A percentile compares a stretch with the other conserved stretches of the same genome.
These are phyloP conservation scores for Athalia rosae DNA, from an alignment of 2,888 invertebrate species.

Conservation along the genomic window DNA sequence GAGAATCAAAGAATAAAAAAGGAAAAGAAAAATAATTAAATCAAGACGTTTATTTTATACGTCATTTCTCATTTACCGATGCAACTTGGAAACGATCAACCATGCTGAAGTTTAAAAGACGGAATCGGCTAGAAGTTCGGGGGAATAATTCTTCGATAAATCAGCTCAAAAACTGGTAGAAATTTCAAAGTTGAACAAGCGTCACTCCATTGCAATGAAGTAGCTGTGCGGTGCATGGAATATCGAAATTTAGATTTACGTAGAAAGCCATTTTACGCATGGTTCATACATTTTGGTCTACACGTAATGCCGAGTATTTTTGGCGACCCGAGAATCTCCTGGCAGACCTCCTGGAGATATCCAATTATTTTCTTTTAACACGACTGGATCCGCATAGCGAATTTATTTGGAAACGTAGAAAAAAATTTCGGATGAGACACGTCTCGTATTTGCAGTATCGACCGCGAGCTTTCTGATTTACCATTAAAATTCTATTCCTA, in stretches of 20 bases:
- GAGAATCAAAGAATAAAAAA: no score
- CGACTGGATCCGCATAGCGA: constrained; percentile 22
- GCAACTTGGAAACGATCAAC: no score
- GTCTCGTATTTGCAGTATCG: no score
- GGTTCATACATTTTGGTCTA: background rate
- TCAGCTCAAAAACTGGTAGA: background rate
- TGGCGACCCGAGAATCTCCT: constrained; percentile 16
- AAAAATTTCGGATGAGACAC: background rate
- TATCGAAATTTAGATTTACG: no score
- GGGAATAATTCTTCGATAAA: background rate
- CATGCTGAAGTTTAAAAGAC: no score
- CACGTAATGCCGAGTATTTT: background rate
- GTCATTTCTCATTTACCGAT: no score
- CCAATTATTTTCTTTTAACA: constrained; percentile 30
- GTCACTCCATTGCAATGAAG: background rate
- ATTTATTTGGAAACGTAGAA: background rate
- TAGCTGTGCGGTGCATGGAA: background rate
- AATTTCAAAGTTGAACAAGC: background rate
- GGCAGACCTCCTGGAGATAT: constrained; percentile 35
- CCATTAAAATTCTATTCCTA: no score
- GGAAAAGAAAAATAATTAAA: no score
- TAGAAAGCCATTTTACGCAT: background rate
- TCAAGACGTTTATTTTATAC: no score
- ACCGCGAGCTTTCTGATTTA: no score
- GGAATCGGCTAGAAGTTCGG: background rate